A percentile compares a stretch with the other conserved stretches of the same genome.
These are phyloP conservation scores for Fratercula arctica DNA, from an alignment of 2,797 vertebrate genomes.

Conservation along the genomic window DNA sequence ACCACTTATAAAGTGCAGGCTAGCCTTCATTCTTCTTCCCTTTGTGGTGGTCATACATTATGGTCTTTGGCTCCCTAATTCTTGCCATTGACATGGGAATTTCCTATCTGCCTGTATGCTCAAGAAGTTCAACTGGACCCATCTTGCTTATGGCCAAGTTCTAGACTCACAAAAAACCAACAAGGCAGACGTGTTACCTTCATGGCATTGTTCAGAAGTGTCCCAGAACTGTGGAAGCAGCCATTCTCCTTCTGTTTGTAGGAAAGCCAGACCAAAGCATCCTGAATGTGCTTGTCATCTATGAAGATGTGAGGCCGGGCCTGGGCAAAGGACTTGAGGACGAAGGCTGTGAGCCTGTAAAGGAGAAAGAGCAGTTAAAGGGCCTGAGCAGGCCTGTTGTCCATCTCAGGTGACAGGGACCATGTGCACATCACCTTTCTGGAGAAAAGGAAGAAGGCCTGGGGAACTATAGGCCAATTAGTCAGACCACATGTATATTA, in stretches of 20 bases:
- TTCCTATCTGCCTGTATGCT: background rate
- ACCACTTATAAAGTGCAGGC: background rate
- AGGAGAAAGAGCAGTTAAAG: background rate
- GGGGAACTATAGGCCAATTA: background rate
- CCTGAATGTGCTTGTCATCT: constrained; percentile 70
- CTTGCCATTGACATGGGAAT: background rate
- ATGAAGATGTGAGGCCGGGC: constrained; percentile 81
- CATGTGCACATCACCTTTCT: background rate
- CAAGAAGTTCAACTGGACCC: background rate
- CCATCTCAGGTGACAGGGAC: background rate
- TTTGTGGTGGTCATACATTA: background rate
- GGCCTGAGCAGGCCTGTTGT: background rate
- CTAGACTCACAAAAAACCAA: background rate
- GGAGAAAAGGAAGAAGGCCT: background rate
- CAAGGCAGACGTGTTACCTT: constrained; percentile 68
- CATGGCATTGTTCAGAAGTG: constrained; percentile 84
- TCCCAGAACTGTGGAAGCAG: constrained; percentile 83
- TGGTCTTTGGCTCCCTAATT: rapidly evolving
- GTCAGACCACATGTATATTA: background rate
- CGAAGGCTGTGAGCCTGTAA: constrained; percentile 89
- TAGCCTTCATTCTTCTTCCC: background rate
- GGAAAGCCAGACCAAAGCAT: constrained; percentile 78
- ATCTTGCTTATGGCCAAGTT: background rate
- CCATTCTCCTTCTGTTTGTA: constrained; percentile 76
- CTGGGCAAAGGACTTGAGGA: constrained; percentile 86